These are phyloP conservation scores for Pitta sordida DNA, from an alignment of 2,113 vertebrate species.

Conservation along the genomic window DNA sequence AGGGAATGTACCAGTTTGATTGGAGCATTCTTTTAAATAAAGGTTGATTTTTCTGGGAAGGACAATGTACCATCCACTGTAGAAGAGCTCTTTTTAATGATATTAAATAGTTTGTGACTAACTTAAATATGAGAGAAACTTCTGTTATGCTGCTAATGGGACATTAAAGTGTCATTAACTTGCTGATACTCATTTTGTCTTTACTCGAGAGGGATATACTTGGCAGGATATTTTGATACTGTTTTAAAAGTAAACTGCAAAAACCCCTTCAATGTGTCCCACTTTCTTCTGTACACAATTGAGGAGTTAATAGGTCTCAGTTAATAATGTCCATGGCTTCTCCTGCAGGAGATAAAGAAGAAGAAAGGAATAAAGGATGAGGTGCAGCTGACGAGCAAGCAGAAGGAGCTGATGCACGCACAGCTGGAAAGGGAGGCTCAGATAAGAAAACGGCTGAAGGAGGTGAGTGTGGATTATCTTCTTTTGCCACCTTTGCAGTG, in stretches of 20 bases:
- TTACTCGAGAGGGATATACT: background rate
- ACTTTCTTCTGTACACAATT: background rate
- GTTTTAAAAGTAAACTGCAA: background rate
- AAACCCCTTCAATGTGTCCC: background rate
- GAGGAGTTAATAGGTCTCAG: background rate
- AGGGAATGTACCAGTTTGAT: background rate
- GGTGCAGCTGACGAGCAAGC: conserved; percentile 90
- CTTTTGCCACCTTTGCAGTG: background rate
- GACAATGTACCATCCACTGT: background rate
- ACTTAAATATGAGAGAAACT: background rate
- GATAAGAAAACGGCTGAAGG: conserved; percentile 83
- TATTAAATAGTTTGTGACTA: background rate
- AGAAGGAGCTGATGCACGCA: conserved; percentile 91
- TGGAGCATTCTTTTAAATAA: background rate
- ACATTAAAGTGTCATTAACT: background rate
- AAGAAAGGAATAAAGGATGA: conserved; percentile 97
- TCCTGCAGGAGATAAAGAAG: conserved; percentile 90
- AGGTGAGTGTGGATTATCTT: conserved; percentile 59
- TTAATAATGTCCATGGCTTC: background rate
- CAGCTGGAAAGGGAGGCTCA: conserved; percentile 89
- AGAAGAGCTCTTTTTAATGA: background rate
- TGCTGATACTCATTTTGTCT: background rate
- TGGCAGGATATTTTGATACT: background rate
- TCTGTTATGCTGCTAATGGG: background rate
- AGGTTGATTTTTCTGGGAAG: background rate